Evolutionary conservation across 1,140 invertebrate genomes (phyloP).

Genomic region (Neodiprion lecontei): DNA sequence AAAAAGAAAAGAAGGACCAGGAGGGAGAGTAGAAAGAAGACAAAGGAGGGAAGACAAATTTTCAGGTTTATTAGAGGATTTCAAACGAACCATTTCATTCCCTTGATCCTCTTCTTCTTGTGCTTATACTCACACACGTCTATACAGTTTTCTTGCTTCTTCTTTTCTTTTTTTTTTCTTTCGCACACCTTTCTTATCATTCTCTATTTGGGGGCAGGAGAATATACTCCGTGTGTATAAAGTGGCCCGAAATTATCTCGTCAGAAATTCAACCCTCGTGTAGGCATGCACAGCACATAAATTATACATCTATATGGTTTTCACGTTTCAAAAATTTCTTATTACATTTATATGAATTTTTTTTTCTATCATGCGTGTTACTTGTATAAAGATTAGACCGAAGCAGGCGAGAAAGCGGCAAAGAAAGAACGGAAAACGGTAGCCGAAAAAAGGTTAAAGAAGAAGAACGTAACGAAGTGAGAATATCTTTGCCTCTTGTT

Average conservation of each 20-base stretch:
- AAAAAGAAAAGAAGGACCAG: neutral
- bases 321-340: neutral
- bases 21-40: neutral
- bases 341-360: neutral
- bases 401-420: neutral
- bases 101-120: neutral
- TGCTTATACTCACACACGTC: neutral
- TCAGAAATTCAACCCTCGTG: slow-evolving; percentile 3
- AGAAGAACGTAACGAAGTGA: neutral
- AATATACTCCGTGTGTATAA: no score
- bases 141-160: no score
- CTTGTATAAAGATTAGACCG: neutral
- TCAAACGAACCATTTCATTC: neutral
- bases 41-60: neutral
- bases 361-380: neutral
- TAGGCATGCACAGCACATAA: neutral
- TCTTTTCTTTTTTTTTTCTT: neutral
- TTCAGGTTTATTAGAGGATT: neutral
- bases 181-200: neutral
- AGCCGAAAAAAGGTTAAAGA: neutral
- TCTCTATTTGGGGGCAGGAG: neutral
- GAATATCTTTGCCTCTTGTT: no score
- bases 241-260: neutral
- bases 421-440: neutral
- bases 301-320: neutral